These are phyloP conservation scores for Campylorhamphus procurvoides DNA, from an alignment of 2,113 vertebrate genomes.

Conservation along the genomic window DNA sequence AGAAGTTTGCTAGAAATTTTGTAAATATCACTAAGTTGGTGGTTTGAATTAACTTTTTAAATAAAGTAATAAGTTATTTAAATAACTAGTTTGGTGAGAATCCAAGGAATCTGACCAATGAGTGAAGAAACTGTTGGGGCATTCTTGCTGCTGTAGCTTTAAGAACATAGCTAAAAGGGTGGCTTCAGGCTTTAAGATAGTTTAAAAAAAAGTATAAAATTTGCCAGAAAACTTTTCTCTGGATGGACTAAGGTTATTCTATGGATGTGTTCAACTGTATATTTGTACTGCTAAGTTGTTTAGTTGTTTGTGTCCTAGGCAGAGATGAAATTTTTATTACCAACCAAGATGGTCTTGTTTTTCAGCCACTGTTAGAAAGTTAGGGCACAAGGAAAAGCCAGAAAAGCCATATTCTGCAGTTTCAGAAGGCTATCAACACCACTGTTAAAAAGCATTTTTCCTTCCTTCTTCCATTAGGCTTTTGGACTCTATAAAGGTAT, in stretches of 20 bases:
- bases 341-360: neutral
- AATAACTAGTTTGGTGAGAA: neutral
- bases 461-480: slow-evolving; percentile 70
- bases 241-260: neutral
- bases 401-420: neutral
- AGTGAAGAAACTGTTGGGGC: neutral
- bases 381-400: neutral
- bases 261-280: neutral
- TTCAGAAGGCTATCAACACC: neutral
- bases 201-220: neutral
- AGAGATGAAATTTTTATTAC: neutral
- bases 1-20: neutral
- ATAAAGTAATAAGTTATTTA: neutral
- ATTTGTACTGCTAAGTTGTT: neutral
- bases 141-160: neutral
- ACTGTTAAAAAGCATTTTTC: neutral
- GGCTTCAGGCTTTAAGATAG: neutral
- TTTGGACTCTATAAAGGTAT: slow-evolving; percentile 95
- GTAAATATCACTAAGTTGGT: neutral
- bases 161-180: neutral
- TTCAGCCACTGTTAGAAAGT: neutral
- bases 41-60: neutral
- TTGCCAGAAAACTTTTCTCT: neutral
- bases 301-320: neutral
- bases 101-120: neutral